These are phyloP conservation scores for Coremacera marginata DNA, from an alignment of 2,888 invertebrate genomes.

Conservation along the genomic window DNA sequence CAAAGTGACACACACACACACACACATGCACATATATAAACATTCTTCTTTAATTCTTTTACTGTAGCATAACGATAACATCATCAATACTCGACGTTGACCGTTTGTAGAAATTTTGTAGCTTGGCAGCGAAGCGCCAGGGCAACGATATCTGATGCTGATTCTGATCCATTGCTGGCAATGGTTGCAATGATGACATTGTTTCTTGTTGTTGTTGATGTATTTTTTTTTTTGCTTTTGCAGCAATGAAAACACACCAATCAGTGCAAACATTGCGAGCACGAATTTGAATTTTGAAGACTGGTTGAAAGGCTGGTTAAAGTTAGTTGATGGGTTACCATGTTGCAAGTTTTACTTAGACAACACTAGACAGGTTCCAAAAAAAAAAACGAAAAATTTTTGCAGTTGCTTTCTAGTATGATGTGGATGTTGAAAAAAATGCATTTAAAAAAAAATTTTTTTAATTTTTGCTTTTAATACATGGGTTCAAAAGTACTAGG, in stretches of 20 bases:
- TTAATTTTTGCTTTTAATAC: no score
- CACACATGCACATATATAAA: neutral
- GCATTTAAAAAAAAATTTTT: no score
- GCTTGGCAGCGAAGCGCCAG: neutral
- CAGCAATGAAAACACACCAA: neutral
- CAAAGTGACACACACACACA: neutral
- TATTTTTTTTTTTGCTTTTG: neutral
- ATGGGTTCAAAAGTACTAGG: no score
- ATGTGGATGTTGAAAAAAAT: no score
- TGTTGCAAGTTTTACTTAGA: neutral
- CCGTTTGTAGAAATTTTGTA: neutral
- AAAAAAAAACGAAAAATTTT: no score
- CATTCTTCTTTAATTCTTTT: neutral
- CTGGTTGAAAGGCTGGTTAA: neutral
- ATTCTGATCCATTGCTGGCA: neutral
- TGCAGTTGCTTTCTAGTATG: no score
- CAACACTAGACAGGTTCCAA: no score
- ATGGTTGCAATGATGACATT: conserved; percentile 7
- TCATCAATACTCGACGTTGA: neutral
- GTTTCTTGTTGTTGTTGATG: neutral
- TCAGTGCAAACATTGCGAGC: conserved; percentile 23
- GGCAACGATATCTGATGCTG: neutral
- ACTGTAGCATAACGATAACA: neutral
- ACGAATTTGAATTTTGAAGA: conserved; percentile 19
- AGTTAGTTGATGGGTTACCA: neutral